Evolutionary conservation across 2,113 vertebrate species (phyloP).

Genomic region (Octodon degus): DNA sequence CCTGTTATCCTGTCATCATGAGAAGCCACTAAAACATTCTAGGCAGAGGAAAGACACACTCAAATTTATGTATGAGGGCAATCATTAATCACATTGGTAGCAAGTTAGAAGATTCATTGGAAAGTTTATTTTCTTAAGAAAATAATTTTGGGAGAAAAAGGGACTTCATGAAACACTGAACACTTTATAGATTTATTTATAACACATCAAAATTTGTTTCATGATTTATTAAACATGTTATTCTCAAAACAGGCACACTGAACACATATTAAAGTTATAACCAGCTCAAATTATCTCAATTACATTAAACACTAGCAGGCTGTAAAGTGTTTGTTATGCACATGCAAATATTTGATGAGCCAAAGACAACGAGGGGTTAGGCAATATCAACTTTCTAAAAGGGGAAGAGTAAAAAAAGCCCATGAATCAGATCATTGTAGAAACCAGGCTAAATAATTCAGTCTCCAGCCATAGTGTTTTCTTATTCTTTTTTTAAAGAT

Average conservation of each 20-base stretch:
- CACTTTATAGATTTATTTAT: slow-evolving; percentile 57
- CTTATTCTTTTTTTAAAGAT: slow-evolving; percentile 40
- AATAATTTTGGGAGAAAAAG: not conserved
- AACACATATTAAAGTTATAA: slow-evolving; percentile 41
- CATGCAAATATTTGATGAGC: slow-evolving; percentile 63
- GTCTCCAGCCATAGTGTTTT: slow-evolving; percentile 1
- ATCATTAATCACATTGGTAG: not conserved
- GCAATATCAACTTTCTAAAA: slow-evolving; percentile 43
- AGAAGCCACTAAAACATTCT: not conserved
- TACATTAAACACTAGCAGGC: slow-evolving; percentile 26
- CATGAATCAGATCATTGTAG: slow-evolving; percentile 2
- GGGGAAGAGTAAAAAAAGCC: slow-evolving; percentile 25
- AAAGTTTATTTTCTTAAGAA: slow-evolving; percentile 31
- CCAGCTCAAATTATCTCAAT: slow-evolving; percentile 53
- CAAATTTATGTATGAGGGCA: not conserved
- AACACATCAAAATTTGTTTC: not conserved
- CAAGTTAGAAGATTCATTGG: not conserved
- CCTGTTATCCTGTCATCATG: not conserved
- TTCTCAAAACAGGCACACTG: slow-evolving; percentile 32
- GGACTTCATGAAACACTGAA: not conserved
- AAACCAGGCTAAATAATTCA: slow-evolving; percentile 73
- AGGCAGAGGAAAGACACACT: not conserved
- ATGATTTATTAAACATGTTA: slow-evolving; percentile 60
- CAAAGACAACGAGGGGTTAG: slow-evolving; percentile 11
- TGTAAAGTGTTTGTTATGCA: not conserved